Evolutionary conservation across 1,140 invertebrate species (phyloP).

Genomic region (Zaprionus taronus): DNA sequence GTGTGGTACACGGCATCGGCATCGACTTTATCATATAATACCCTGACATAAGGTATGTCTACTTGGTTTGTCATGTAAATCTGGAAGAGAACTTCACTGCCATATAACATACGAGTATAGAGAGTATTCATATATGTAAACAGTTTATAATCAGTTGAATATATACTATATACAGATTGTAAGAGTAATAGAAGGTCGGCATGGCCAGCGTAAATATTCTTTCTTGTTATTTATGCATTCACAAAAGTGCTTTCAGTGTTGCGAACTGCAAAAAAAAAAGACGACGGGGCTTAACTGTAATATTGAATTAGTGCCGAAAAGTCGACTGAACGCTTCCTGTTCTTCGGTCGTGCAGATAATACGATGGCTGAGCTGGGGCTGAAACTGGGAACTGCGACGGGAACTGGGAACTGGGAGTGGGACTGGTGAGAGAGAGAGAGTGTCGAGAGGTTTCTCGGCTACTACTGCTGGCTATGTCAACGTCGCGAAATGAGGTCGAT

Average conservation of each 20-base stretch:
- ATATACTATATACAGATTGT: not conserved
- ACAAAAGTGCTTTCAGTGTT: conserved; percentile 7
- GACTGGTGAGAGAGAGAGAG: not conserved
- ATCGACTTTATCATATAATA: not conserved
- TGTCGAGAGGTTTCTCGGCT: not conserved
- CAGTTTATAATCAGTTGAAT: no score
- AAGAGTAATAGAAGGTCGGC: not conserved
- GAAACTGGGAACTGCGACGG: not conserved
- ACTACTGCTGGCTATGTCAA: not conserved
- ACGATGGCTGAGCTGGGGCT: not conserved
- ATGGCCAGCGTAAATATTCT: not conserved
- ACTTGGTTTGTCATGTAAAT: not conserved
- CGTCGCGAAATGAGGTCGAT: not conserved
- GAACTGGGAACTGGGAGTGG: not conserved
- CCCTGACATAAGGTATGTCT: not conserved
- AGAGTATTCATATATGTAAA: no score
- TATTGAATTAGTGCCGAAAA: conserved; percentile 12
- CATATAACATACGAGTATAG: no score
- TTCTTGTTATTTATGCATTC: conserved; percentile 5
- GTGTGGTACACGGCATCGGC: conserved; percentile 4
- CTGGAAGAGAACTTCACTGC: no score
- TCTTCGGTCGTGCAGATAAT: not conserved
- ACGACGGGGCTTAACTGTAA: not conserved
- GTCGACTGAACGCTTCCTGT: not conserved
- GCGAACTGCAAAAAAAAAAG: not conserved